A percentile compares a stretch with the other conserved stretches of the same genome.
Conservation (phyloP, 2,888 invertebrate species). For the Hyposoter didymator region DNA sequence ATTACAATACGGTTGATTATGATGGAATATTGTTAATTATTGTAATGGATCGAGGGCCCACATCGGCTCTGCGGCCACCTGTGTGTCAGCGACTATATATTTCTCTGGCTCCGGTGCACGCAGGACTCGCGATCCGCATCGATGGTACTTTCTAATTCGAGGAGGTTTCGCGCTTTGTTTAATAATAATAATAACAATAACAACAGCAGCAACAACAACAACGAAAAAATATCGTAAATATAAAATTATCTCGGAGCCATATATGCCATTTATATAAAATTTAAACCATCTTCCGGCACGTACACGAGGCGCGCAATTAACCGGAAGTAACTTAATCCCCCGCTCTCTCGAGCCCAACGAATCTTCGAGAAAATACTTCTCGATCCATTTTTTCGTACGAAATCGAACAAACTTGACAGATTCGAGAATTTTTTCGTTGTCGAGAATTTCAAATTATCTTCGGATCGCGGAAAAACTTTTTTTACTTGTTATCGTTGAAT, state of each 20-base stretch:
- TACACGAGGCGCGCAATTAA: background rate
- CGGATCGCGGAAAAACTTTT: background rate
- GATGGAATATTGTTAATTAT: conserved; percentile 56
- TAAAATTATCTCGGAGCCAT: background rate
- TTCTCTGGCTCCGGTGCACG: conserved; percentile 19
- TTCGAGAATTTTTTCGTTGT: background rate
- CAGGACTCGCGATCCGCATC: conserved; percentile 43
- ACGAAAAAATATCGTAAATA: conserved; percentile 3
- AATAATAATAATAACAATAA: conserved; percentile 2
- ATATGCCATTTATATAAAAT: conserved; percentile 10
- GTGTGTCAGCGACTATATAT: conserved; percentile 35
- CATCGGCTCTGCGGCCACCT: conserved; percentile 49
- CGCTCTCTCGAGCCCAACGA: background rate
- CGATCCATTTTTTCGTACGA: too few relatives aligned
- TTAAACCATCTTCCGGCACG: background rate
- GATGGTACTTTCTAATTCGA: conserved; percentile 68
- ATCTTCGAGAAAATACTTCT: too few relatives aligned
- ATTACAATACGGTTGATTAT: conserved; percentile 44
- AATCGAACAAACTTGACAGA: too few relatives aligned
- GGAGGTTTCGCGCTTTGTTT: conserved; percentile 65
- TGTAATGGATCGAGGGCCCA: conserved; percentile 3
- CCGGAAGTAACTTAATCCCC: background rate
- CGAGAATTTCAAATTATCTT: background rate
- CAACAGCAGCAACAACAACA: background rate
- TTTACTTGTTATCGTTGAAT: background rate